phyloP scores from a whole-genome alignment of 2,888 invertebrate species.

The Tachystola acroxantha region DNA sequence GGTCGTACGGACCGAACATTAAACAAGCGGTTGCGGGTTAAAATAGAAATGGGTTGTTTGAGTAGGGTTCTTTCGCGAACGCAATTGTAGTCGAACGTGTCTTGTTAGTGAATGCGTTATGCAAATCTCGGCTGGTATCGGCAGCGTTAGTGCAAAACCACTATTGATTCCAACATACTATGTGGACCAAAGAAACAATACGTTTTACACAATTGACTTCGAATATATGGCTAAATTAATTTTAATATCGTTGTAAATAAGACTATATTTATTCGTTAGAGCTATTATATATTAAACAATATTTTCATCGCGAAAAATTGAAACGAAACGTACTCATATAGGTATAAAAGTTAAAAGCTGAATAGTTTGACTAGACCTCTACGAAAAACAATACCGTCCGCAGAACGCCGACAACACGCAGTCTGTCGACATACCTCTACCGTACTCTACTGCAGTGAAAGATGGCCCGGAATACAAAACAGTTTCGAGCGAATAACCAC shows the following conservation, averaged over 20 bases:
- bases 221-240: no score
- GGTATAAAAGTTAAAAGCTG: no score
- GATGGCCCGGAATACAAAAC: background rate
- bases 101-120: constrained; percentile 75
- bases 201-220: no score
- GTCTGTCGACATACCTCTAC: background rate
- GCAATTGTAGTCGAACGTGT: constrained; percentile 75
- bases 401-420: background rate
- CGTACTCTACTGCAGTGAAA: background rate
- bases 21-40: constrained; percentile 72
- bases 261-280: no score
- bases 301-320: no score
- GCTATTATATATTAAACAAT: no score
- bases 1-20: constrained; percentile 75
- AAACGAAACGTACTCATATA: no score
- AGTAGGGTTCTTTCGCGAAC: constrained; percentile 76
- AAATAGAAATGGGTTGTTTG: constrained; percentile 77
- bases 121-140: constrained; percentile 38
- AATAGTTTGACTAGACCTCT: background rate
- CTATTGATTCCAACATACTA: no score
- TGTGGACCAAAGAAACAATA: no score
- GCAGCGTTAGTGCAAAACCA: constrained; percentile 1
- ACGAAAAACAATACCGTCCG: background rate
- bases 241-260: no score
- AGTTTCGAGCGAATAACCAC: background rate